A percentile compares a stretch with the other conserved stretches of the same genome.
Evolutionary conservation across 2,797 vertebrate genomes (phyloP).

Genomic region (Tachyglossus aculeatus): DNA sequence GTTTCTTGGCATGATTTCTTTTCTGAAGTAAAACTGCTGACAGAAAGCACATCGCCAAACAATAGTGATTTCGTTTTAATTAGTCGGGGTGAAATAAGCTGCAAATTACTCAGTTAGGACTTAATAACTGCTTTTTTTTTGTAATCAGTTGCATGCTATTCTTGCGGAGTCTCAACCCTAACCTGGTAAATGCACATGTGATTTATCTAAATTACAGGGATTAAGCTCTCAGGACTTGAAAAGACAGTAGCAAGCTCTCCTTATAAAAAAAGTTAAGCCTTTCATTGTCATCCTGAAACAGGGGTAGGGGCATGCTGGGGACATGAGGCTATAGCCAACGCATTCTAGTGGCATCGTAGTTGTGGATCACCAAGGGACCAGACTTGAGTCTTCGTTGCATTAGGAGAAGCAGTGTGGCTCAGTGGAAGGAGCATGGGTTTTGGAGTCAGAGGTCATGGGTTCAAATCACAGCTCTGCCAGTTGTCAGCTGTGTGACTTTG

Average conservation of each 20-base stretch:
- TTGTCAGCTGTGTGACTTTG: too few species aligned
- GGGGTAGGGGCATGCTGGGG: slow-evolving; percentile 3
- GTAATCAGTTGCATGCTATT: slow-evolving; percentile 43
- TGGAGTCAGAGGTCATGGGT: too few species aligned
- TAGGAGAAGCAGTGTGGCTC: too few species aligned
- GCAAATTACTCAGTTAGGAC: slow-evolving; percentile 65
- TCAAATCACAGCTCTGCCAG: too few species aligned
- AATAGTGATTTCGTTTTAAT: slow-evolving; percentile 75
- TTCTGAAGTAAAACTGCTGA: slow-evolving; percentile 66
- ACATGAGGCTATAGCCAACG: not conserved
- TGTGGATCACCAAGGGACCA: too few species aligned
- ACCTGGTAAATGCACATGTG: slow-evolving; percentile 19
- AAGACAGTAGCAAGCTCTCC: not conserved
- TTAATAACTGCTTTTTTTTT: slow-evolving; percentile 54
- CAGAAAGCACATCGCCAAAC: slow-evolving; percentile 58
- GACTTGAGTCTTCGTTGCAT: too few species aligned
- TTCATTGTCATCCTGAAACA: not conserved
- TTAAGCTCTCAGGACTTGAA: slow-evolving; percentile 46
- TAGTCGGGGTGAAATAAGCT: slow-evolving; percentile 56
- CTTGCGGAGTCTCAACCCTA: slow-evolving; percentile 46
- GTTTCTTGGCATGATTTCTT: slow-evolving; percentile 65
- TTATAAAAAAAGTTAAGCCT: slow-evolving; percentile 28
- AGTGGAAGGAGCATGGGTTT: too few species aligned
- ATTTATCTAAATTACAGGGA: slow-evolving; percentile 51
- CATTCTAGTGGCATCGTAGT: too few species aligned